Base-by-base conservation (phyloP, 1,140 invertebrate genomes). In the Contarinia nasturtii region DNA sequence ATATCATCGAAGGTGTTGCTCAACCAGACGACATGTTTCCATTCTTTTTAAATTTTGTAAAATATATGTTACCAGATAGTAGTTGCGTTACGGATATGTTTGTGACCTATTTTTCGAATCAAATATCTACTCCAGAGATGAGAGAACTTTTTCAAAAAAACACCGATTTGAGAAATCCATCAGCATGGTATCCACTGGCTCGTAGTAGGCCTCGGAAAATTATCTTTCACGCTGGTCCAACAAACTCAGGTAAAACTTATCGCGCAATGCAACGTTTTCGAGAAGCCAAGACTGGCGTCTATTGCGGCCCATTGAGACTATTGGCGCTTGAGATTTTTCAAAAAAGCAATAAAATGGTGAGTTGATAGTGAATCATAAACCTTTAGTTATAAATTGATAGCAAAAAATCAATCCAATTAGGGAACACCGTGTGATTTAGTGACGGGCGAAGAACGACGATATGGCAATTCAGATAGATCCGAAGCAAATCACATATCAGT, bases 161-260 rank as follows among this genome's bases (percentile, higher is more conserved):
- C 98, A 52, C 91, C 54, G 94, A 99, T 67, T 69, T 98, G 42
- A 72, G 87, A 47, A 77, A 78, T 42, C 96, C 96, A 21, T 80
- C 90, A 11, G 88, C 85, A 62, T 98, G 95, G 95, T 98, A 97
- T 71, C 82, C 86, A 21, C 72, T 84, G 59, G 93, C 95, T 2
- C 73, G 95, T 53, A 67, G 74, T 33, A 77, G 88, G 38, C 83
- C 79, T 47, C 73, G 95, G 52, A 96, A 94, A 71, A 86, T 99
- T 37, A 76, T 98, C 45, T 97, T 95, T 63, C 95, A 99, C 71
- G 84, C 90, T 33, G 96, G 96, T 10, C 96, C 96, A 12, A 99
- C 96, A n/a, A 99, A 99, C 64, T 97, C 91, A 58, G 96, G 96
- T 1, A 99, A 99, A 72, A 99, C 96, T 1, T 94, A 93, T 58